Base-by-base conservation (phyloP, 2,888 invertebrate genomes). In the Eucera pruinosa region DNA sequence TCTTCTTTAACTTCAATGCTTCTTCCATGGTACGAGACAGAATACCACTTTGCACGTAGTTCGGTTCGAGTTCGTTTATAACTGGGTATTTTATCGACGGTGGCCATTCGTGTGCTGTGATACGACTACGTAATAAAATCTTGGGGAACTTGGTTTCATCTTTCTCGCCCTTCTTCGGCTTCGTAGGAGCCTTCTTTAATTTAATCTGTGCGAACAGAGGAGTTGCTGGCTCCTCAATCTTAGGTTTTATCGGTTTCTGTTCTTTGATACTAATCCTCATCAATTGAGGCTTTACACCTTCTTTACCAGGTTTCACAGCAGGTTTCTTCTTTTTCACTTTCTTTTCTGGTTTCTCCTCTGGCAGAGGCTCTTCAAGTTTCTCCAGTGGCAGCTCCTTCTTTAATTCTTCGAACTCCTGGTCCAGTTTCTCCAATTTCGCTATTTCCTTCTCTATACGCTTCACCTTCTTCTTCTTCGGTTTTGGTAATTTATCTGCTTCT, bases 181-280 rank as follows among this genome's bases (percentile, higher is more conserved):
- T 57, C 7, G 91, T 91, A 18, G 92, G 88, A 2, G 94, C 92
- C 87, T 95, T 95, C 86, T 93, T 95, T 6, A 96, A 91, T 91
- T 96, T 96, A 0, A 96, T 91, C 92, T 95, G 94, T 68, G 94
- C 94, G 84, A 95, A 94, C 60, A 94, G 93, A 0, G 95, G 95
- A 13, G 94, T 93, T 81, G 94, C 93, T 43, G 89, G 84, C 84
- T 94, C 94, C 25, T 93, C 93, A 73, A 95, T 94, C 91, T 95
- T 94, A 6, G 95, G 86, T 90, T 94, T 94, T 36, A 93, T 93
- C 0, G 95, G 92, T 88, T 94, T 93, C 15, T 95, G 91, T 86
- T 94, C 94, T 15, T 94, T 92, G 66, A 93, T 93, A 89, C 95
- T 94, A 71, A 95, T 94, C 90, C 93, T 94, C 87, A 94, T 93